Evolutionary conservation across 1,140 invertebrate genomes (phyloP).

Genomic region (Diplogasteroides magnus): DNA sequence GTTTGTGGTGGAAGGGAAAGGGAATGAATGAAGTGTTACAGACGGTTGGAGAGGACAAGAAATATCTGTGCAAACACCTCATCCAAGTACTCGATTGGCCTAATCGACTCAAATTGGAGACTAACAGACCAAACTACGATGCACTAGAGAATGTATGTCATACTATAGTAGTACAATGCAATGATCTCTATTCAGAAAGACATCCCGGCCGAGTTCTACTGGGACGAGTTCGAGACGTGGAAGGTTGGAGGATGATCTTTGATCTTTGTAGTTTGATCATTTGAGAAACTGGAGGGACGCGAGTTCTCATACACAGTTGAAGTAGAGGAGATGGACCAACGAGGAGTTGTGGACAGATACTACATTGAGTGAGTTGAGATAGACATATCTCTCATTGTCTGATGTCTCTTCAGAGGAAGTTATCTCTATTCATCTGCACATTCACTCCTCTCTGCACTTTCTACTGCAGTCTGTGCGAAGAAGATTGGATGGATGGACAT

Average conservation of each 20-base stretch:
- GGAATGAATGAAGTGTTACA: not conserved
- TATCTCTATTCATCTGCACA: not conserved
- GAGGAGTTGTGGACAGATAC: not conserved
- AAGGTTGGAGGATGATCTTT: not conserved
- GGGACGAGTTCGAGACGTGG: not conserved
- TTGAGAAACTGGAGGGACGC: not conserved
- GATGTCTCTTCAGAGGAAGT: not conserved
- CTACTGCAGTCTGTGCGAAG: not conserved
- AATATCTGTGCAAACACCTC: not conserved
- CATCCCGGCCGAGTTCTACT: constrained; percentile 1
- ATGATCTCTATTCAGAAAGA: not conserved
- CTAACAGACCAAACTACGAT: not conserved
- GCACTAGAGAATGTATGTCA: not conserved
- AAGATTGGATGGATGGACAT: not conserved
- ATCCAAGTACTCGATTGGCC: not conserved
- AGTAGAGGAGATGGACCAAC: not conserved
- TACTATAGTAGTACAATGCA: not conserved
- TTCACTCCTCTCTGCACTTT: not conserved
- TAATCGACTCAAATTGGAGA: not conserved
- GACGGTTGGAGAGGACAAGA: not conserved
- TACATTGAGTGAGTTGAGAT: not conserved
- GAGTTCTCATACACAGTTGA: not conserved
- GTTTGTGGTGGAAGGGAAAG: not conserved
- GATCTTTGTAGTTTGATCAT: not conserved
- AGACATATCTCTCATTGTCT: not conserved